These are phyloP conservation scores for Varecia variegata DNA, from an alignment of 2,797 vertebrate genomes.

Conservation along the genomic window DNA sequence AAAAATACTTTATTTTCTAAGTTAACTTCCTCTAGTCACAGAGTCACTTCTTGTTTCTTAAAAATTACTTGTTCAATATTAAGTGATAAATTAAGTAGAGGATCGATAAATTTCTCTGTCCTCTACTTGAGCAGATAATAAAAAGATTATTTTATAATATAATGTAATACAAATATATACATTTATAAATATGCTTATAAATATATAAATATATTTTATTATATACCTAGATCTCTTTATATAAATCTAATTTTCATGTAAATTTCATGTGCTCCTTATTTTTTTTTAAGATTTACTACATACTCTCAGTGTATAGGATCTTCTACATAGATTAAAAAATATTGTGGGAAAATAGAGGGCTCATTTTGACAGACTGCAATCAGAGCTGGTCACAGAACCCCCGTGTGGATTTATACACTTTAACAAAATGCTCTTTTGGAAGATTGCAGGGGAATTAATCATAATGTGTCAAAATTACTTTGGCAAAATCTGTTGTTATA, in stretches of 20 bases:
- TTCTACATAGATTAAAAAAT: background rate
- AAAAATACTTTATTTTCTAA: constrained; percentile 33
- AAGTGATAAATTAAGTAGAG: background rate
- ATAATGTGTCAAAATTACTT: background rate
- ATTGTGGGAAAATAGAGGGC: background rate
- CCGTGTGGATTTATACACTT: background rate
- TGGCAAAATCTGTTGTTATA: background rate
- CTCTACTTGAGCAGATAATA: background rate
- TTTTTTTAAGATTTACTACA: background rate
- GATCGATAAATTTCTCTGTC: background rate
- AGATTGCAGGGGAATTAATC: background rate
- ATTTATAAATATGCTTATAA: background rate
- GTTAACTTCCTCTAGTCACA: background rate
- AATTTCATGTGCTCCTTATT: background rate
- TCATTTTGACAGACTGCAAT: background rate
- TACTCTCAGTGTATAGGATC: background rate
- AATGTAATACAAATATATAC: background rate
- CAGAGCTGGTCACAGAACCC: background rate
- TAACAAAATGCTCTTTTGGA: background rate
- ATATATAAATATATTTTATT: background rate
- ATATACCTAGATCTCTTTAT: background rate
- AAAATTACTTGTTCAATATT: background rate
- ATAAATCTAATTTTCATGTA: background rate
- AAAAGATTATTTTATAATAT: background rate
- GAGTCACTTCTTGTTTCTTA: constrained; percentile 6